phyloP scores from a whole-genome alignment of 2,797 vertebrate genomes.

The Cyprinodon diabolis region DNA sequence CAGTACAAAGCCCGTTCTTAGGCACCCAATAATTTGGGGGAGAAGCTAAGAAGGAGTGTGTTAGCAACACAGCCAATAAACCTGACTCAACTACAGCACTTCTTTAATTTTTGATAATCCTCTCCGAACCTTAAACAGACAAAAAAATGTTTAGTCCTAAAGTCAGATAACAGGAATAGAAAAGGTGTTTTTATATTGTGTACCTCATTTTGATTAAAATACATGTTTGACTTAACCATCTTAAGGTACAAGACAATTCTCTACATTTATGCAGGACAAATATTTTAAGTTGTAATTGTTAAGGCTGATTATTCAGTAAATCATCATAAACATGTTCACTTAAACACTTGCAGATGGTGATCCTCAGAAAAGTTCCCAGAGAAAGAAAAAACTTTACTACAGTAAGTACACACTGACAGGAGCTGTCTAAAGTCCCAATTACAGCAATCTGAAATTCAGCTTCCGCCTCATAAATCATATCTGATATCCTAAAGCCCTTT shows the following conservation, averaged over 20 bases:
- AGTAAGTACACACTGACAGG: slow-evolving; percentile 5
- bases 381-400: slow-evolving; percentile 2
- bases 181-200: background rate
- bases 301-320: slow-evolving; percentile 8
- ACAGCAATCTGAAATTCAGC: slow-evolving; percentile 43
- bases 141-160: background rate
- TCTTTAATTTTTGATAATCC: background rate
- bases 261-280: background rate
- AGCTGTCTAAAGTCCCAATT: slow-evolving; percentile 34
- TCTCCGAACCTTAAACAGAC: background rate
- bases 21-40: too few species aligned
- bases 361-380: slow-evolving; percentile 14
- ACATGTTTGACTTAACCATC: too few species aligned
- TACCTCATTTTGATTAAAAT: too few species aligned
- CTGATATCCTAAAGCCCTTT: slow-evolving; percentile 35
- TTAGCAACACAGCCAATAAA: too few species aligned
- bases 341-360: background rate
- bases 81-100: too few species aligned
- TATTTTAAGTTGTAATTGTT: background rate
- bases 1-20: too few species aligned
- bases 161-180: background rate
- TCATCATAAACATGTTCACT: slow-evolving; percentile 9
- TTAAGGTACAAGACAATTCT: too few species aligned
- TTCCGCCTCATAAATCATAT: slow-evolving; percentile 39
- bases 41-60: too few species aligned